Evolutionary conservation across 2,888 invertebrate species (phyloP), one percentile per base, ranked within the genome.

Genomic region (Eilema caniola): DNA sequence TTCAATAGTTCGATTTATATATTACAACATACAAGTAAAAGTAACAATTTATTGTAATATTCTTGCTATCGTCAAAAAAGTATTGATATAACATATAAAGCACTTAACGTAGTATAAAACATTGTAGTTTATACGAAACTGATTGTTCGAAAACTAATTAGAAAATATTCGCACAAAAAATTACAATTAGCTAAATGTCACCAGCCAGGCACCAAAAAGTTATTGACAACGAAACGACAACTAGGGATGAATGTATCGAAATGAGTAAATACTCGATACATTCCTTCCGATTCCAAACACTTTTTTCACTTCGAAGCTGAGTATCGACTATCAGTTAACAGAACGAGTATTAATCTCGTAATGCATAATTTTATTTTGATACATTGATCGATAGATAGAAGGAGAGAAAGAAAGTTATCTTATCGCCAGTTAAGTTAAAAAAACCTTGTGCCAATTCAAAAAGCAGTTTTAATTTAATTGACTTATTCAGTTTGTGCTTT

Each of bases 1-100:
- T 78, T 83, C 83, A 82, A 84, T 85, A 85, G 82, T 83, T 24
- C 28, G 28, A 28, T 61, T 31, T 61, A 33, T 60, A 25, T 14
- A n/a, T 86, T 78, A 82, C 86, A 80, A 81, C 79, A 84, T 83
- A 76, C 69, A 62, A 73, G 68, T 72, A 56, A 37, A 25, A 60
- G 59, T 41, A 64, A 41, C 14, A 41, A 16, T 16, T 41, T 37
- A 47, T 28, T 53, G 47, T 47, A n/a, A 53, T 64, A 25, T 53
- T 64, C n/a, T 64, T 60, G 41, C 24, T 10, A 25, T 71, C 67
- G 72, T 75, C 77, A 79, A 60, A 77, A 70, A 67, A 59, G 47
- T 25, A 41, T 14, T 62, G 31, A 62, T 62, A 11, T 37, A 65
- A 65, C 57, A 53, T 28, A 23, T 66, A 73, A 31, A 70, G 56